These are phyloP conservation scores for Nemoura dubitans DNA, from an alignment of 2,888 invertebrate species.

Conservation along the genomic window DNA sequence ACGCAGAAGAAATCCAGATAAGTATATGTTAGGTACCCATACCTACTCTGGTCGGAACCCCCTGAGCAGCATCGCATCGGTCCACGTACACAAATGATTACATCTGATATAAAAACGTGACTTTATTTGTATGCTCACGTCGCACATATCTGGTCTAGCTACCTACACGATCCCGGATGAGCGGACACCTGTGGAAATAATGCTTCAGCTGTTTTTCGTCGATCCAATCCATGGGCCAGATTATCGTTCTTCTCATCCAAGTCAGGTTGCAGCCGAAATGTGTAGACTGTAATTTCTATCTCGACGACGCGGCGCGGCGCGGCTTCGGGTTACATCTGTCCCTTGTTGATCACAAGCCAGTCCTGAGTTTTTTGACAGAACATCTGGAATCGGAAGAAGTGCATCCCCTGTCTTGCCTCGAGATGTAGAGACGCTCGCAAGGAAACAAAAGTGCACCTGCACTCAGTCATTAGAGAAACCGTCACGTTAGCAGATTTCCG, in stretches of 20 bases:
- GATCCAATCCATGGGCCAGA: not conserved
- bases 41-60: not conserved
- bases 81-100: not conserved
- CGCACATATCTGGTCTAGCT: not conserved
- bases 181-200: not conserved
- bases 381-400: not conserved
- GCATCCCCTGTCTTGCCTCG: not conserved
- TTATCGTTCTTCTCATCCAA: not conserved
- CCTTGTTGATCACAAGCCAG: not conserved
- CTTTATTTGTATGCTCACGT: slow-evolving; percentile 7
- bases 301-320: not conserved
- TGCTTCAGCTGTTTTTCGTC: not conserved
- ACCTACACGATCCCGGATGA: slow-evolving; percentile 12
- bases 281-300: not conserved
- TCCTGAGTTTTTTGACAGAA: not conserved
- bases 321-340: not conserved
- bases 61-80: not conserved
- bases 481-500: not conserved
- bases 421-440: not conserved
- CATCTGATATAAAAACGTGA: slow-evolving; percentile 7
- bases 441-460: not conserved
- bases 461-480: not conserved
- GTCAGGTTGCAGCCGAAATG: not conserved
- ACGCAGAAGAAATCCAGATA: not conserved
- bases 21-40: not conserved